Base-by-base conservation (phyloP, 2,797 vertebrate species). In the Philypnodon macrostomus region DNA sequence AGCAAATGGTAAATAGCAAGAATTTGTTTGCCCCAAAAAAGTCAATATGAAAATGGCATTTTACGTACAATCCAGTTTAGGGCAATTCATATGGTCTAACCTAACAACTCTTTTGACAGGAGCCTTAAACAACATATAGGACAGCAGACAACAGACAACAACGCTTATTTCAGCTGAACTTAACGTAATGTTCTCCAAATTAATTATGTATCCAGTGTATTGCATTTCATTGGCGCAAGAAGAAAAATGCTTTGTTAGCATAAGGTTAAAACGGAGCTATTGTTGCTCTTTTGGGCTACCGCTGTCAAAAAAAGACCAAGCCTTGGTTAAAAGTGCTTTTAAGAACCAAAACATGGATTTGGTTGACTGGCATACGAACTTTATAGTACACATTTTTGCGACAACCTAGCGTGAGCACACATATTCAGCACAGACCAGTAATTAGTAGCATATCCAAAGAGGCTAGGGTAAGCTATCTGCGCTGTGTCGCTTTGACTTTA, bases 401-500 rank as follows among this genome's bases (percentile, higher is more conserved):
- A 58, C 31, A 69, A 44, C 27, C 70, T 18, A 52, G 53, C 44
- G 5, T 55, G 39, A 49, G 49, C 54, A 70, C 45, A 59, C 49
- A 26, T 33, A n/a, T 60, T 30, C 55, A 67, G 21, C 67, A 47
- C 70, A 70, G 65, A 58, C 61, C 75, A 76, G 80, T 86, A 85
- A 85, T 86, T 85, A 86, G 81, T 83, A 81, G 77, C 85, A 76
- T 81, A 80, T 79, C 74, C 65, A 68, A 12, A 51, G 63, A 79
- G 69, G 84, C 77, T 83, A 84, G 75, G 75, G 61, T 70, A 59
- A 74, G 85, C 81, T 81, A 81, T 46, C 71, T 68, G 47, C 21
- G 73, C 67, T 55, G 53, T 53, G 74, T 69, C 73, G 79, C 79
- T 71, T 59, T 55, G 71, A 81, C 71, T 81, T 79, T 39, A 67